Evolutionary conservation across 2,113 vertebrate species (phyloP).

Genomic region (Macrotus californicus): DNA sequence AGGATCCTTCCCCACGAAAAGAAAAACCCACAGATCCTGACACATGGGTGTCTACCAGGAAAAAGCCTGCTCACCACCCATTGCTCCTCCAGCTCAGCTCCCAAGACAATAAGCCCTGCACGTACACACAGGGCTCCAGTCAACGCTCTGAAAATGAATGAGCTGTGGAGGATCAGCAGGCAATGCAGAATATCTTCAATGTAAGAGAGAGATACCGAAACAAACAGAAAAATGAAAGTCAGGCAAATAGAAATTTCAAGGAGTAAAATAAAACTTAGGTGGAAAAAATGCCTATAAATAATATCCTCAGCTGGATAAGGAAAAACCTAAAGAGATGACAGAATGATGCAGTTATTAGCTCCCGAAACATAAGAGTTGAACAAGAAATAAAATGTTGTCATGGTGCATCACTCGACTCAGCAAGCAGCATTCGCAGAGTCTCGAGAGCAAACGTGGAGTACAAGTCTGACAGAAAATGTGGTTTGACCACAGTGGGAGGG

Average conservation of each 20-base stretch:
- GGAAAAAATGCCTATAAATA: background rate
- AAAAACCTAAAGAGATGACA: background rate
- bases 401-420: background rate
- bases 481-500: background rate
- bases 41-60: background rate
- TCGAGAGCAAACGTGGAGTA: background rate
- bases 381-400: constrained; percentile 6
- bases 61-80: background rate
- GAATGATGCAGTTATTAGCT: background rate
- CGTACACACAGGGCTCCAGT: no score
- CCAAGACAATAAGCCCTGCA: background rate
- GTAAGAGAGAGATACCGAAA: background rate
- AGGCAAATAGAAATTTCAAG: background rate
- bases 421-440: background rate
- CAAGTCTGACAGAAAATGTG: background rate
- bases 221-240: background rate
- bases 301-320: background rate
- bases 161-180: background rate
- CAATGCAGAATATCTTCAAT: background rate
- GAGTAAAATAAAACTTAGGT: background rate
- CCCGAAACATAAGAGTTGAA: constrained; percentile 27
- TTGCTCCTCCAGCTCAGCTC: no score
- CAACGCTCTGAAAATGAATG: background rate
- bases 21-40: background rate
- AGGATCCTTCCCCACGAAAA: background rate